phyloP scores from a whole-genome alignment of 2,797 vertebrate species.

The Sparidentex hasta region DNA sequence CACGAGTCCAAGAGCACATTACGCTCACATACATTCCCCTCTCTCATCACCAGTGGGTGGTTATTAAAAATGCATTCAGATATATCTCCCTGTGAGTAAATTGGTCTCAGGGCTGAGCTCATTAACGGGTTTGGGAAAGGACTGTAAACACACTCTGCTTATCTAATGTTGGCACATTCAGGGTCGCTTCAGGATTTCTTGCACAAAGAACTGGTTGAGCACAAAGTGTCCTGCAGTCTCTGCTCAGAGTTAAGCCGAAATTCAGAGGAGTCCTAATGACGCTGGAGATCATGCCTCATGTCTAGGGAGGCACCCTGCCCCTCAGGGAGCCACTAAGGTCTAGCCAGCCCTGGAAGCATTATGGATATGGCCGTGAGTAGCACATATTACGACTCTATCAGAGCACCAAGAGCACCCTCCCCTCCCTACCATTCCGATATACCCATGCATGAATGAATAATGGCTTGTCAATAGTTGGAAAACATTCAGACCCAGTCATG shows the following conservation, averaged over 20 bases:
- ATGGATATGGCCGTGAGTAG: constrained; percentile 56
- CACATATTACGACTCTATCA: constrained; percentile 49
- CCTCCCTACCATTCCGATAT: constrained; percentile 47
- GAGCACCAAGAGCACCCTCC: constrained; percentile 28
- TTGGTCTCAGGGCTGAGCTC: constrained; percentile 84
- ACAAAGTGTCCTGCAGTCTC: constrained; percentile 63
- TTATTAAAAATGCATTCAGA: constrained; percentile 87
- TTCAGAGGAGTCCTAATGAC: constrained; percentile 66
- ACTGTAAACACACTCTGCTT: constrained; percentile 82
- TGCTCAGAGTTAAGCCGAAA: constrained; percentile 44
- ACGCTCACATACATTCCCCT: constrained; percentile 70
- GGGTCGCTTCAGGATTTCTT: constrained; percentile 71
- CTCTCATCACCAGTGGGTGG: constrained; percentile 82
- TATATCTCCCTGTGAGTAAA: constrained; percentile 82
- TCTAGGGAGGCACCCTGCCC: constrained; percentile 64
- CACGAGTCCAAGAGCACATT: constrained; percentile 68
- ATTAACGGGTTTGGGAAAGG: constrained; percentile 80
- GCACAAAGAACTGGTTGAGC: constrained; percentile 53
- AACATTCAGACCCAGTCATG: constrained; percentile 60
- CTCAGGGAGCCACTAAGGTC: constrained; percentile 65
- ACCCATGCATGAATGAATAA: constrained; percentile 64
- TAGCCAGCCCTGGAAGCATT: constrained; percentile 60
- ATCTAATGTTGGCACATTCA: constrained; percentile 71
- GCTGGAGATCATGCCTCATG: constrained; percentile 62
- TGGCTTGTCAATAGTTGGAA: constrained; percentile 66